Evolutionary conservation across 2,113 vertebrate species (phyloP).

Genomic region (Scortum barcoo): DNA sequence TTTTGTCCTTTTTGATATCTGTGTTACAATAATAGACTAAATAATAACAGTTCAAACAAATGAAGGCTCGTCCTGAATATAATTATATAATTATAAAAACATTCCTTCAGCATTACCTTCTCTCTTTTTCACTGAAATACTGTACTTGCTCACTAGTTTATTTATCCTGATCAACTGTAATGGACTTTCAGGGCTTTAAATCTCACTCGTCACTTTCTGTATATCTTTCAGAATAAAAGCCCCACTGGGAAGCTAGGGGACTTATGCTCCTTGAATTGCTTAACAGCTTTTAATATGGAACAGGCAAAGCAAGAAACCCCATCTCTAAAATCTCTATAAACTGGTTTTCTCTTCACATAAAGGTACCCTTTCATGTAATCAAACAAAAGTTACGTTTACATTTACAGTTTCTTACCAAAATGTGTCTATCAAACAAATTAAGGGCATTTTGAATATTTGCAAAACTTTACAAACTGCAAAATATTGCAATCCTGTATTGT

Average conservation of each 20-base stretch:
- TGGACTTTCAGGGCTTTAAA: neutral
- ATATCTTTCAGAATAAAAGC: neutral
- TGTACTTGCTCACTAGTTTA: neutral
- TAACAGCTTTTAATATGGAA: neutral
- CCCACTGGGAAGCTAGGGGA: neutral
- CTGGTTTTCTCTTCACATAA: neutral
- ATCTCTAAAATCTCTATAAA: neutral
- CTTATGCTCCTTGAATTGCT: neutral
- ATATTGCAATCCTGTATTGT: neutral
- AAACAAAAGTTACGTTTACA: neutral
- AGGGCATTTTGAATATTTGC: neutral
- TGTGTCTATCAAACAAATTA: neutral
- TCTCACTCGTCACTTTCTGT: neutral
- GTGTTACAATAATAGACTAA: neutral
- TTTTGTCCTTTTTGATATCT: neutral
- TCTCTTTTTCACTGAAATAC: neutral
- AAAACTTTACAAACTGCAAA: too few relatives aligned
- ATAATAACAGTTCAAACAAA: neutral
- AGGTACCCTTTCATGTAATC: neutral
- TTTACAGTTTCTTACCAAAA: neutral
- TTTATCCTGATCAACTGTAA: too few relatives aligned
- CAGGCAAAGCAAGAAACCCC: neutral
- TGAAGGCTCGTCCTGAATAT: neutral
- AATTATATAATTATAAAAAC: neutral
- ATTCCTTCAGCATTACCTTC: neutral